These are phyloP conservation scores for Drosophila buzzatii DNA, from an alignment of 2,888 invertebrate species.

Conservation along the genomic window DNA sequence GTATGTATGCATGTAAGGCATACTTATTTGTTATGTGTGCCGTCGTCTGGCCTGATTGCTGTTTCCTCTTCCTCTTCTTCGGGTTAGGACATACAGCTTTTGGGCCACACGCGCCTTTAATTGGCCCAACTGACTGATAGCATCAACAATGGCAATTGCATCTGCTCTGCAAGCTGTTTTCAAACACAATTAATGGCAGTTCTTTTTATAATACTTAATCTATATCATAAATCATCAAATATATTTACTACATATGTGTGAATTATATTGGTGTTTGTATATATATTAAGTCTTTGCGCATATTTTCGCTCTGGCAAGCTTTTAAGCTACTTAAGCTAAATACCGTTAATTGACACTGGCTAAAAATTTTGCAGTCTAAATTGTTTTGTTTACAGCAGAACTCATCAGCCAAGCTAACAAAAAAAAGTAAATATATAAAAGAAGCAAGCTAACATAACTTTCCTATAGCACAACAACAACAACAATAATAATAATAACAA, in stretches of 20 bases:
- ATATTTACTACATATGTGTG: not conserved
- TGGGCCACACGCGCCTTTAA: conserved; percentile 48
- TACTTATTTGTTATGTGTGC: conserved; percentile 19
- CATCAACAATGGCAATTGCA: conserved; percentile 15
- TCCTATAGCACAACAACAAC: conserved; percentile 12
- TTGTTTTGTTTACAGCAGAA: conserved; percentile 58
- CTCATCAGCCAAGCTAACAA: conserved; percentile 32
- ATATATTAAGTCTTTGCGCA: not conserved
- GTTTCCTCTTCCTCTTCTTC: not conserved
- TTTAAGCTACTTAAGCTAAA: conserved; percentile 51
- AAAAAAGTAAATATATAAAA: conserved; percentile 2
- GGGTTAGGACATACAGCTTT: not conserved
- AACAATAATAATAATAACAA: not conserved
- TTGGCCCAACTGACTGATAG: conserved; percentile 25
- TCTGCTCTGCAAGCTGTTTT: conserved; percentile 3
- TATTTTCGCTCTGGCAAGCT: not conserved
- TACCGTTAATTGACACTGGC: conserved; percentile 60
- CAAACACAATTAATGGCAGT: not conserved
- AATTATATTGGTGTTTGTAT: not conserved
- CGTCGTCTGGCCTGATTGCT: conserved; percentile 29
- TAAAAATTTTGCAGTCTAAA: conserved; percentile 37
- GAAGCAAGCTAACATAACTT: conserved; percentile 15
- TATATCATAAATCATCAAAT: not conserved
- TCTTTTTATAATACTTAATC: not conserved
- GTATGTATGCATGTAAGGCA: not conserved